Conservation (phyloP, 1,140 invertebrate species). For the Psix sp. region DNA sequence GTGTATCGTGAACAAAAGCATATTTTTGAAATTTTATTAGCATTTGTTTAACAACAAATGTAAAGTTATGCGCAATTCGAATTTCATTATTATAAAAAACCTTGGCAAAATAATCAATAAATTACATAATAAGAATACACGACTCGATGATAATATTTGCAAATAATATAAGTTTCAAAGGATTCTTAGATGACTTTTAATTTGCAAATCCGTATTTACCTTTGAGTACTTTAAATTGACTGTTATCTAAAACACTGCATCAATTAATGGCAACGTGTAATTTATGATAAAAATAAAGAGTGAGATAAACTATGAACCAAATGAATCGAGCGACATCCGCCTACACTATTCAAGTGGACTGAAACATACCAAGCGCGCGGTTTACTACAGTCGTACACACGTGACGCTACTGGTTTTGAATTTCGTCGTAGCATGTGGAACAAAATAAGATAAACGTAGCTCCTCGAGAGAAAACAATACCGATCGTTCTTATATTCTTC, state of each 20-base stretch:
- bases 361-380: constrained; percentile 65
- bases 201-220: no score
- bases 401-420: constrained; percentile 74
- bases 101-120: no score
- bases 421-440: constrained; percentile 61
- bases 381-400: constrained; percentile 53
- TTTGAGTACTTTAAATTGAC: no score
- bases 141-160: no score
- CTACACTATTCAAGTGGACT: constrained; percentile 67
- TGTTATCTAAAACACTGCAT: no score
- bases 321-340: constrained; percentile 61
- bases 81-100: no score
- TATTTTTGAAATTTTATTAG: no score
- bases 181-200: no score
- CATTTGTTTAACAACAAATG: no score
- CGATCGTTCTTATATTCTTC: constrained; percentile 22
- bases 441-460: constrained; percentile 38
- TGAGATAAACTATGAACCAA: constrained; percentile 57
- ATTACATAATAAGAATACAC: no score
- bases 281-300: constrained; percentile 47
- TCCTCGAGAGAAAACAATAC: constrained; percentile 34
- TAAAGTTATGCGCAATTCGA: no score
- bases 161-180: no score
- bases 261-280: constrained; percentile 11
- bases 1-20: not conserved